Evolutionary conservation across 2,797 vertebrate species (phyloP).

Genomic region (Perodicticus potto): DNA sequence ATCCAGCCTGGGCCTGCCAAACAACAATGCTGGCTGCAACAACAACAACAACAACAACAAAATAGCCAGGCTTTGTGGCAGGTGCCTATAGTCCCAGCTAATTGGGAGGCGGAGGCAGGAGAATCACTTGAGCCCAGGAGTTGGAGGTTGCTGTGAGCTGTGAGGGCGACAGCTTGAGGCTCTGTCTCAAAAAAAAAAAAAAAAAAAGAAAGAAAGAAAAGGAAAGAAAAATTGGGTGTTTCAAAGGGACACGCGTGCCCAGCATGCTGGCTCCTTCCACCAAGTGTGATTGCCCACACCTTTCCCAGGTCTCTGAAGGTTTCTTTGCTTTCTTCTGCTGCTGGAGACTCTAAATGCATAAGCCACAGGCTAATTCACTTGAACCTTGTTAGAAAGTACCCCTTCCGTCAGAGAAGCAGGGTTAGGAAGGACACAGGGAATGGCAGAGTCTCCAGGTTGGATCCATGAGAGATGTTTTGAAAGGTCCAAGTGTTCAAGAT

Average conservation of each 20-base stretch:
- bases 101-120: too few species aligned
- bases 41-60: too few species aligned
- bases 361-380: conserved; percentile 10
- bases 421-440: neutral
- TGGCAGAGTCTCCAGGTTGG: neutral
- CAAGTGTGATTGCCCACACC: neutral
- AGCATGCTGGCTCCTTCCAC: neutral
- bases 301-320: neutral
- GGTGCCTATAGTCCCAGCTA: too few species aligned
- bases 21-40: too few species aligned
- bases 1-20: too few species aligned
- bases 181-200: too few species aligned
- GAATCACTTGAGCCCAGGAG: too few species aligned
- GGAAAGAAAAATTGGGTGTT: neutral
- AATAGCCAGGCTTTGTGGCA: too few species aligned
- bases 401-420: neutral
- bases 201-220: too few species aligned
- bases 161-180: too few species aligned
- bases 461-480: neutral
- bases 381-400: neutral
- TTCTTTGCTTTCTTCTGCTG: neutral
- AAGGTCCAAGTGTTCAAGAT: neutral
- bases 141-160: too few species aligned
- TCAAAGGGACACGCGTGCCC: neutral
- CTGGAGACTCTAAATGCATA: neutral